Percentiles rank a stretch among this genome's conserved stretches.
phyloP scores from a whole-genome alignment of 2,888 invertebrate genomes.

The Lithophane semibrunnea region DNA sequence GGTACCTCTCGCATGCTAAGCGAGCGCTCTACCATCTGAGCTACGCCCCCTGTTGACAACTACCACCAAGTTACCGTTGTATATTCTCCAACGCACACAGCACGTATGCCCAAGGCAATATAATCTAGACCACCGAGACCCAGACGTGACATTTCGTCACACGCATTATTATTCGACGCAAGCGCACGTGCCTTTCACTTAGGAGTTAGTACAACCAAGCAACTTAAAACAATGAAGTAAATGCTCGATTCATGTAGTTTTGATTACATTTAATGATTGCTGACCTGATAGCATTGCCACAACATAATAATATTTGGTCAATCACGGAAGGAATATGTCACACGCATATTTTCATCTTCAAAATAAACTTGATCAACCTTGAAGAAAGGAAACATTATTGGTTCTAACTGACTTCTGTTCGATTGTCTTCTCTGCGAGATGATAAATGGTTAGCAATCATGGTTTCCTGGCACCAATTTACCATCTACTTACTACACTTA shows the following conservation, averaged over 20 bases:
- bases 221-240: constrained; percentile 6
- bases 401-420: not conserved
- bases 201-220: not conserved
- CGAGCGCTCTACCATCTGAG: constrained; percentile 87
- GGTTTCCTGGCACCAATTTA: not conserved
- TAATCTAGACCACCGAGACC: constrained; percentile 34
- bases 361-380: not conserved
- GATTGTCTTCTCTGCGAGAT: not conserved
- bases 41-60: constrained; percentile 71
- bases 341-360: not conserved
- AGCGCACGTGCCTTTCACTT: constrained; percentile 57
- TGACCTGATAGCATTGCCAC: not conserved
- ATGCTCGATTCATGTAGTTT: not conserved
- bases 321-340: not conserved
- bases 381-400: not conserved
- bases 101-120: constrained; percentile 25
- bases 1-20: constrained; percentile 89
- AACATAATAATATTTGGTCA: not conserved
- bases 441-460: constrained; percentile 4
- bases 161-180: constrained; percentile 16
- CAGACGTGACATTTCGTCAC: constrained; percentile 51
- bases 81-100: not conserved
- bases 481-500: not conserved
- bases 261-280: not conserved
- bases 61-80: constrained; percentile 12